These are phyloP conservation scores for Pampusana beccarii DNA, from an alignment of 2,113 vertebrate species.

Conservation along the genomic window DNA sequence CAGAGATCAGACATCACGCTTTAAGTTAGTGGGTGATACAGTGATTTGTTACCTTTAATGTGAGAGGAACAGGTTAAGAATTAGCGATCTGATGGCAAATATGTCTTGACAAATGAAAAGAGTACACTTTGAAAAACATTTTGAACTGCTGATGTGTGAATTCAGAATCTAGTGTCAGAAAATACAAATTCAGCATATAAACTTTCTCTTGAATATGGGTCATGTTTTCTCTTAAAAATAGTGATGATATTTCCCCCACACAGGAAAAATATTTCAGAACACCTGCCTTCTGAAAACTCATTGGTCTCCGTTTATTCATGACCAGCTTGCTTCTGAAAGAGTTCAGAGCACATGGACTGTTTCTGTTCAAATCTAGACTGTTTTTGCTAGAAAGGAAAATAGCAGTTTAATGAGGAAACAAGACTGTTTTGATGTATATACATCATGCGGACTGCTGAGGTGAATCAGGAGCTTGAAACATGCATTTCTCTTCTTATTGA, in stretches of 20 bases:
- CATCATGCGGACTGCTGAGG: not conserved
- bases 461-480: not conserved
- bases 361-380: not conserved
- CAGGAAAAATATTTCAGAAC: not conserved
- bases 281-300: not conserved
- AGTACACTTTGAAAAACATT: not conserved
- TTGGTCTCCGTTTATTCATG: not conserved
- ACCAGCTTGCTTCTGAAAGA: not conserved
- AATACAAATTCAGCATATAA: not conserved
- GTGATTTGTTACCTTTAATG: not conserved
- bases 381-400: not conserved
- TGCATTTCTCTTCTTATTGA: not conserved
- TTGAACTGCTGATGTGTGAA: not conserved
- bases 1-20: not conserved
- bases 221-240: not conserved
- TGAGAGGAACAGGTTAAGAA: not conserved
- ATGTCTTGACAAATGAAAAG: not conserved
- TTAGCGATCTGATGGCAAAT: not conserved
- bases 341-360: fast-evolving
- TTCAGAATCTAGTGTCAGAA: not conserved
- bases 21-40: not conserved
- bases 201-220: not conserved
- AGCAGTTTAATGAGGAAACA: not conserved
- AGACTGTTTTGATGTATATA: not conserved
- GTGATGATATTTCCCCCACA: not conserved